Conservation (phyloP, 1,140 invertebrate species). For the Rhyacophila brunnea region DNA sequence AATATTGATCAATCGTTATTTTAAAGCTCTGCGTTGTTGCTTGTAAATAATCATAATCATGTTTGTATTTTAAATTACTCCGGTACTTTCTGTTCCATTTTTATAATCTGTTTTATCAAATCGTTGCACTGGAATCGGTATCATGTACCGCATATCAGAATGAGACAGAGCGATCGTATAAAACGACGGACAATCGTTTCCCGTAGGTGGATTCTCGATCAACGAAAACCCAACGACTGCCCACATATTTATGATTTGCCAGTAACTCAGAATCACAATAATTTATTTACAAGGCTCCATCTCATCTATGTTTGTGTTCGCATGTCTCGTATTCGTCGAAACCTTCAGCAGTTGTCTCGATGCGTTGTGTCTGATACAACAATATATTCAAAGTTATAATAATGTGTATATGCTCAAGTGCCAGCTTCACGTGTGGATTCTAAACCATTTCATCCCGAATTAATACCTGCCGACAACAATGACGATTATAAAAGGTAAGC, state of each 20-base stretch:
- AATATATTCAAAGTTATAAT: constrained; percentile 7
- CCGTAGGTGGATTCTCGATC: constrained; percentile 24
- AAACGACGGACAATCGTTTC: constrained; percentile 1
- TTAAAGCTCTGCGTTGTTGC: too few species aligned
- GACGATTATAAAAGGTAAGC: constrained; percentile 27
- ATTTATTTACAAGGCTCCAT: constrained; percentile 30
- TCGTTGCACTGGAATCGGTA: too few species aligned
- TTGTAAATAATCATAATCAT: too few species aligned
- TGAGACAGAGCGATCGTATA: neutral
- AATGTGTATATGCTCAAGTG: constrained; percentile 1
- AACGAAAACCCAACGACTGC: constrained; percentile 8
- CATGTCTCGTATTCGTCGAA: constrained; percentile 25
- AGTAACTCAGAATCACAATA: constrained; percentile 24
- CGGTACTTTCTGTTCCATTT: too few species aligned
- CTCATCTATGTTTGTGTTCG: constrained; percentile 27
- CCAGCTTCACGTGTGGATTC: constrained; percentile 7
- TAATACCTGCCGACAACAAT: constrained; percentile 10
- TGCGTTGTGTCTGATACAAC: constrained; percentile 15
- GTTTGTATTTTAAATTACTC: too few species aligned
- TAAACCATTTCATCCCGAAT: neutral
- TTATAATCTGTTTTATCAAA: too few species aligned
- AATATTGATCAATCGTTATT: too few species aligned
- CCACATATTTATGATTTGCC: constrained; percentile 12
- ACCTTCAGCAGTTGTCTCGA: constrained; percentile 26
- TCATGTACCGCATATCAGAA: neutral